Percentiles rank a stretch among this genome's conserved stretches.
Conservation (phyloP, 1,140 invertebrate species). For the Pachypsylla venusta region DNA sequence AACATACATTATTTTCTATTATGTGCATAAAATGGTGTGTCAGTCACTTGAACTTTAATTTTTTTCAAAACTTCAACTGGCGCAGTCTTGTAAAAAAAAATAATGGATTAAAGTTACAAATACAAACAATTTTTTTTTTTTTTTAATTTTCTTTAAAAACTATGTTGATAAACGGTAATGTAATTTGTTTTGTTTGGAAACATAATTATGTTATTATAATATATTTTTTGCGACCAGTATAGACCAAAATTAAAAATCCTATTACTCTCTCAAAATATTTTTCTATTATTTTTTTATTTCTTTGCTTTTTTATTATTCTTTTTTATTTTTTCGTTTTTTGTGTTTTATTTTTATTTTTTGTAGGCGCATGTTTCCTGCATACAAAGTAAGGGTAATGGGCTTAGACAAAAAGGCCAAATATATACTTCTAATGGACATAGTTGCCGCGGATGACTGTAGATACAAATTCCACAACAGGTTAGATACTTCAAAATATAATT, state of each 20-base stretch:
- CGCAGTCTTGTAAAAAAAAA: too few species aligned
- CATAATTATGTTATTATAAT: too few species aligned
- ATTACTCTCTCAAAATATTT: too few species aligned
- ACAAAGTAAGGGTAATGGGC: constrained; percentile 78
- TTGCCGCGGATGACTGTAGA: constrained; percentile 79
- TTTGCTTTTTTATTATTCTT: constrained; percentile 15
- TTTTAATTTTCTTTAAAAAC: too few species aligned
- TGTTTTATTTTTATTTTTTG: constrained; percentile 33
- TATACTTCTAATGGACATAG: constrained; percentile 87
- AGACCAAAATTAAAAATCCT: too few species aligned
- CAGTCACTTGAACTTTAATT: not conserved
- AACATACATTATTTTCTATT: constrained; percentile 8
- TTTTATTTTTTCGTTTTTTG: constrained; percentile 22
- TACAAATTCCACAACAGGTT: constrained; percentile 92
- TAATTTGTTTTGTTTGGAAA: too few species aligned
- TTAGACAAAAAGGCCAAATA: constrained; percentile 90
- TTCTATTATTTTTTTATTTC: constrained; percentile 11
- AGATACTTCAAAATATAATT: not conserved
- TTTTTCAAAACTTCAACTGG: too few species aligned
- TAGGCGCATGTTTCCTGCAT: constrained; percentile 85
- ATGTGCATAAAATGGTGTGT: constrained; percentile 12
- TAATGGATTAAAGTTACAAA: too few species aligned
- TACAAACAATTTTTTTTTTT: too few species aligned
- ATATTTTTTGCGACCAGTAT: too few species aligned
- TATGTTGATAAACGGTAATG: too few species aligned